Base-by-base conservation (phyloP, 2,113 vertebrate species). In the Dromas ardeola region DNA sequence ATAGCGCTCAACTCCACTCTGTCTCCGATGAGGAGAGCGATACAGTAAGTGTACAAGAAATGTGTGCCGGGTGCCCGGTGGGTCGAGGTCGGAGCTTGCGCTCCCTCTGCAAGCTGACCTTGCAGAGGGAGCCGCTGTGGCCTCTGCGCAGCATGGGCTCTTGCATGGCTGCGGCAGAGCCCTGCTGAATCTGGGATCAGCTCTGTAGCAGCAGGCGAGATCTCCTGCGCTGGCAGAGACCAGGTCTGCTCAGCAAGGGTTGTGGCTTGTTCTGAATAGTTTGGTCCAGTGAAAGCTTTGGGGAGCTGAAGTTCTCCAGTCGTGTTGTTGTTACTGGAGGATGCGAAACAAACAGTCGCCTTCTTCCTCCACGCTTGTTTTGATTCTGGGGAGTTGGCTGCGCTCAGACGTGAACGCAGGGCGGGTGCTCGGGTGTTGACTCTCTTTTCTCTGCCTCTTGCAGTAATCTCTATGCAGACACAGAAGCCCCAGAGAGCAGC, bases 21-120 rank as follows among this genome's bases (percentile, higher is more conserved):
- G 98, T 99, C 98, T 99, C 99, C 95, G 99, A 99, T 98, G 99
- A 99, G 98, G 99, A 99, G 98, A 99, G 98, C 96, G 99, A 99
- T 98, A 99, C 99, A 98, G 99, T 99, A 99, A 99, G 99, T 99
- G 98, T 94, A 34, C 82, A 5, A 91, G 79, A 73, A 70, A 81
- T 11, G 11, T 61, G 78, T 82, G 83, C 86, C 2, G 72, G 88
- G 96, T 92, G 87, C 96, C 96, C 3, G 2, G 61, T 58, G 94
- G 76, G 93, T 81, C 8, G 6, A 91, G 92, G 58, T 83, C 2
- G 0, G 74, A 91, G 79, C 84, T 55, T 19, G 40, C 7, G 47
- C 55, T 82, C 61, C 16, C 56, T 70, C 42, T 55, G 49, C 79
- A 45, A 52, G 63, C 17, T 63, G 45, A 76, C 38, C 86, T 42